Evolutionary conservation across 2,797 vertebrate genomes (phyloP).

Genomic region (Helicolenus hilgendorfi): DNA sequence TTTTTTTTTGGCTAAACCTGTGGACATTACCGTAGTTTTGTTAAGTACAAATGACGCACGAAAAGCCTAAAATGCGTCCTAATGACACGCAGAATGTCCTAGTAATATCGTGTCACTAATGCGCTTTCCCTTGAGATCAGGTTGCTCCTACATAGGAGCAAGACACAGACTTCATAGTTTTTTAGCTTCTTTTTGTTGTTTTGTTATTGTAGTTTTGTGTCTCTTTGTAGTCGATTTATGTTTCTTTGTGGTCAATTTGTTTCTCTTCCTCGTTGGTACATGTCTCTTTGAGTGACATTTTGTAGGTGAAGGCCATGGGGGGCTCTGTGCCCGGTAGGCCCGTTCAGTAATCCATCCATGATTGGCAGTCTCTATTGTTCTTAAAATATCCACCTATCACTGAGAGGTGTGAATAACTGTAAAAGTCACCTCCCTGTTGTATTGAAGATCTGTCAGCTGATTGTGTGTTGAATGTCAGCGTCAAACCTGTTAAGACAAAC

Average conservation of each 20-base stretch:
- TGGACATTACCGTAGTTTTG: too few species aligned
- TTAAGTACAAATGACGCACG: too few species aligned
- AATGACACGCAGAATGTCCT: too few species aligned
- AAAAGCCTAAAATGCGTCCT: too few species aligned
- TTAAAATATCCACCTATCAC: constrained; percentile 18
- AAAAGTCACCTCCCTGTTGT: constrained; percentile 54
- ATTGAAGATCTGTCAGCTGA: constrained; percentile 1
- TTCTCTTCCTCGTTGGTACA: background rate
- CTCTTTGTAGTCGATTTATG: too few species aligned
- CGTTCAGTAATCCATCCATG: background rate
- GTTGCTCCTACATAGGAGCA: too few species aligned
- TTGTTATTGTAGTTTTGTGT: too few species aligned
- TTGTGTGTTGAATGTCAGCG: constrained; percentile 38
- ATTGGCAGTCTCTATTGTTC: background rate
- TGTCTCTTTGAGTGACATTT: background rate
- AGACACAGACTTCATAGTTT: too few species aligned
- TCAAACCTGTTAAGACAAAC: constrained; percentile 14
- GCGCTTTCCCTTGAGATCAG: too few species aligned
- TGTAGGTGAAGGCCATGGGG: background rate
- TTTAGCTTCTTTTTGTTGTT: too few species aligned
- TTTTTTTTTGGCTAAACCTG: too few species aligned
- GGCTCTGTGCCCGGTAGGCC: background rate
- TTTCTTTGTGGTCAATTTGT: background rate
- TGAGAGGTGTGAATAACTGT: constrained; percentile 14
- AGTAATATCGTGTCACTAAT: too few species aligned